A percentile compares a stretch with the other conserved stretches of the same genome.
Evolutionary conservation across 1,140 invertebrate species (phyloP).

Genomic region (Leptoteleia sp.): DNA sequence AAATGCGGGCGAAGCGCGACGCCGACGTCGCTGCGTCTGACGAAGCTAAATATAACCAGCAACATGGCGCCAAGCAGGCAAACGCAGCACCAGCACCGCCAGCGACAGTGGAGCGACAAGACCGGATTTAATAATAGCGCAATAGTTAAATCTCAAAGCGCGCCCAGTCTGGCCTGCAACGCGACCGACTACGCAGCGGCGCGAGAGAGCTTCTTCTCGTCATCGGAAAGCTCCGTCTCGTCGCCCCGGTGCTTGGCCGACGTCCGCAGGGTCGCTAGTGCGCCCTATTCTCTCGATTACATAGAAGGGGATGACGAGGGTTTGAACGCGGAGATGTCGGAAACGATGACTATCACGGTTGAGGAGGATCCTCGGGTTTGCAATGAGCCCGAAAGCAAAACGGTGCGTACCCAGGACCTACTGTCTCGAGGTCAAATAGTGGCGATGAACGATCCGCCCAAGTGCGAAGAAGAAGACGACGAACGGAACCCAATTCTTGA

Average conservation of each 20-base stretch:
- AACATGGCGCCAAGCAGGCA: conserved; percentile 68
- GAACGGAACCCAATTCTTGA: conserved; percentile 57
- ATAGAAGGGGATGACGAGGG: conserved; percentile 67
- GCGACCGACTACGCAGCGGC: conserved; percentile 68
- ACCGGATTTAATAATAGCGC: conserved; percentile 81
- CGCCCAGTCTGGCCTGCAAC: conserved; percentile 78
- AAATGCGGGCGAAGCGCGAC: conserved; percentile 68
- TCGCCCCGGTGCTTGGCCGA: conserved; percentile 69
- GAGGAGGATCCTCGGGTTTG: conserved; percentile 36
- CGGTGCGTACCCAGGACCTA: conserved; percentile 66
- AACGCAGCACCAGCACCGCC: conserved; percentile 53
- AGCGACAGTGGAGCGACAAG: conserved; percentile 75
- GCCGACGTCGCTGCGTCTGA: conserved; percentile 69
- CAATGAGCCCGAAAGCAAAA: conserved; percentile 57
- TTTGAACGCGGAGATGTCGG: conserved; percentile 48
- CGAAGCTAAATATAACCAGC: conserved; percentile 76
- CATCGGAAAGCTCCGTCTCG: conserved; percentile 52
- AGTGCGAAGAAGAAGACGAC: conserved; percentile 72
- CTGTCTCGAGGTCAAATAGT: conserved; percentile 46
- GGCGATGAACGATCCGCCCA: conserved; percentile 55
- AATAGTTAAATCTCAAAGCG: conserved; percentile 79
- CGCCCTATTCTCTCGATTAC: conserved; percentile 82
- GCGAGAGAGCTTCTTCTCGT: conserved; percentile 34
- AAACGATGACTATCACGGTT: conserved; percentile 56
- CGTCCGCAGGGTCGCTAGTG: conserved; percentile 79